These are phyloP conservation scores for Leptocoma aspasia DNA, from an alignment of 2,113 vertebrate species.

Conservation along the genomic window DNA sequence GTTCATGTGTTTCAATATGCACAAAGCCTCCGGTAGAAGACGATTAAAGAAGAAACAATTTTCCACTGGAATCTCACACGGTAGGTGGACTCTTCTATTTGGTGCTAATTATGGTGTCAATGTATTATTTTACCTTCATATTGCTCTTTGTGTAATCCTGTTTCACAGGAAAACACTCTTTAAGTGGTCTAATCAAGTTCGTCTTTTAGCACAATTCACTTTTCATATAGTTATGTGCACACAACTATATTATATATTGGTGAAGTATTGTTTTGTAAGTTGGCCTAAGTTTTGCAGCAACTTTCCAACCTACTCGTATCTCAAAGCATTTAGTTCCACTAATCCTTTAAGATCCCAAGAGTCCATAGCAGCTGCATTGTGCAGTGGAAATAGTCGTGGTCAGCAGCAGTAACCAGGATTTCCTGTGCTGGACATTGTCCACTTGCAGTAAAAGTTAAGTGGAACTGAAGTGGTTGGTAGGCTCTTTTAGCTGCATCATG, in stretches of 20 bases:
- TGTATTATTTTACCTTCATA: neutral
- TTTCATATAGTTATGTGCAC: fast-evolving
- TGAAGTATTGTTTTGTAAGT: neutral
- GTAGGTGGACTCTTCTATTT: neutral
- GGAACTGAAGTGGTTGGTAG: neutral
- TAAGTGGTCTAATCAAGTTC: neutral
- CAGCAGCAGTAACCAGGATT: neutral
- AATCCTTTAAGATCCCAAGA: neutral
- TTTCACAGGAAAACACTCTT: neutral
- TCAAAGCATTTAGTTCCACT: neutral
- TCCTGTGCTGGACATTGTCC: neutral
- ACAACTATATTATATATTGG: neutral
- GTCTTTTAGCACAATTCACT: neutral
- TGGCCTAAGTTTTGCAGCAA: neutral
- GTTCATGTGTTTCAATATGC: neutral
- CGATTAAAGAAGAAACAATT: neutral
- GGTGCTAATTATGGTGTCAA: fast-evolving
- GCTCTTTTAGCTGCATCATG: neutral
- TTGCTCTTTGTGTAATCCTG: neutral
- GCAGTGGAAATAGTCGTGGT: fast-evolving
- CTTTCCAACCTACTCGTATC: neutral
- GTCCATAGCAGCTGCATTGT: neutral
- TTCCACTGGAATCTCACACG: neutral
- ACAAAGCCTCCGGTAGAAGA: neutral
- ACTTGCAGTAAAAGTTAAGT: neutral